Conservation (phyloP, 1,140 invertebrate species). For the Drosophila fuyamai region DNA sequence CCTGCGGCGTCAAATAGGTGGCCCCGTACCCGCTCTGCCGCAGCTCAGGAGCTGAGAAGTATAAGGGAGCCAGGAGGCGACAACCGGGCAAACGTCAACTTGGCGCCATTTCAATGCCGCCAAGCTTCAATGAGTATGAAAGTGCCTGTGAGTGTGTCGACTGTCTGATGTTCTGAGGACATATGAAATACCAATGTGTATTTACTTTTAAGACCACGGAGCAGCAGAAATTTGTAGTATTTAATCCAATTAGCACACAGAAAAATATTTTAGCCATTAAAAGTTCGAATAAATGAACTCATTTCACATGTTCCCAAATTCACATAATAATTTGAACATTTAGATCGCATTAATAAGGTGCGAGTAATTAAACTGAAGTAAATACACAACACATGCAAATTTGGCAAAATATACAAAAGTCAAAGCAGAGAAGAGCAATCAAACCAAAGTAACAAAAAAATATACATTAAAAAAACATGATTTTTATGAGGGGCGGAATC, state of each 20-base stretch:
- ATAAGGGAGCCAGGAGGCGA: slow-evolving; percentile 6
- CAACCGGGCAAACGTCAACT: slow-evolving; percentile 35
- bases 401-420: slow-evolving; percentile 13
- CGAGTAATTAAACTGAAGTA: slow-evolving; percentile 7
- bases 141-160: slow-evolving; percentile 13
- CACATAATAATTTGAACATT: slow-evolving; percentile 4
- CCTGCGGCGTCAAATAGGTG: slow-evolving; percentile 61
- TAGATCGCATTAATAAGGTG: slow-evolving; percentile 10
- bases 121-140: background rate
- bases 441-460: slow-evolving; percentile 4
- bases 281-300: background rate
- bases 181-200: slow-evolving; percentile 11
- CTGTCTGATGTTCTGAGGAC: slow-evolving; percentile 16
- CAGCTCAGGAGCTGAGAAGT: background rate
- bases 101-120: slow-evolving; percentile 66
- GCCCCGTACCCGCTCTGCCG: slow-evolving; percentile 33
- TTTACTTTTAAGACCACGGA: background rate
- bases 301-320: slow-evolving; percentile 15
- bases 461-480: slow-evolving; percentile 32
- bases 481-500: background rate
- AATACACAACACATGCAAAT: slow-evolving; percentile 3
- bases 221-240: slow-evolving; percentile 21
- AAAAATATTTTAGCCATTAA: slow-evolving; percentile 5
- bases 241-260: background rate
- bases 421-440: background rate